Conservation (phyloP, 92 coral and sea anemone species). For the Porites divaricata region DNA sequence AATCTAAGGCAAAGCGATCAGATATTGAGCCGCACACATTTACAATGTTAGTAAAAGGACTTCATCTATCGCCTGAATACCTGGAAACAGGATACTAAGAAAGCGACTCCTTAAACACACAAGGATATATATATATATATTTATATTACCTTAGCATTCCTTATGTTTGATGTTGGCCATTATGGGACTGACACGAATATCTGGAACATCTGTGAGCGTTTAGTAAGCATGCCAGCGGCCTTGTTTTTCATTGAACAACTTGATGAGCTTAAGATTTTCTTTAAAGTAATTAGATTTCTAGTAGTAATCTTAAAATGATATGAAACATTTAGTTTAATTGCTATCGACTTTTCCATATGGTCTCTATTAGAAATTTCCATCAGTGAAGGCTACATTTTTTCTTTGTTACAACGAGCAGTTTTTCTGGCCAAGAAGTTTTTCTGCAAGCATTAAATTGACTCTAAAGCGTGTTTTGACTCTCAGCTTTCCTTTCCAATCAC, state of each 20-base stretch:
- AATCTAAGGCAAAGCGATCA: too few relatives aligned
- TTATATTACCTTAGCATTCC: too few relatives aligned
- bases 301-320: constrained; percentile 17
- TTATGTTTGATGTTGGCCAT: neutral
- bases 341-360: constrained; percentile 20
- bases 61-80: too few relatives aligned
- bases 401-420: neutral
- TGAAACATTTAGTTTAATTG: constrained; percentile 16
- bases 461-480: neutral
- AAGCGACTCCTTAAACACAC: too few relatives aligned
- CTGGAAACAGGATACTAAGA: too few relatives aligned
- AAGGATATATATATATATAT: too few relatives aligned
- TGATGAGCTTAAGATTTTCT: constrained; percentile 24
- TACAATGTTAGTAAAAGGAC: too few relatives aligned
- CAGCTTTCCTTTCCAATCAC: neutral
- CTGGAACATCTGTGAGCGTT: constrained; percentile 24
- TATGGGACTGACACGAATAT: neutral
- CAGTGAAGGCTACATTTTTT: neutral
- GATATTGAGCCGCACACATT: too few relatives aligned
- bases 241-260: constrained; percentile 11
- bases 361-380: neutral
- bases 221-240: constrained; percentile 20
- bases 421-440: too few relatives aligned
- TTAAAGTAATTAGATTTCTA: constrained; percentile 30
- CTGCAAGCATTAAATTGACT: neutral